These are phyloP conservation scores for Chionoecetes opilio DNA, from an alignment of 1,140 invertebrate genomes.

Conservation along the genomic window DNA sequence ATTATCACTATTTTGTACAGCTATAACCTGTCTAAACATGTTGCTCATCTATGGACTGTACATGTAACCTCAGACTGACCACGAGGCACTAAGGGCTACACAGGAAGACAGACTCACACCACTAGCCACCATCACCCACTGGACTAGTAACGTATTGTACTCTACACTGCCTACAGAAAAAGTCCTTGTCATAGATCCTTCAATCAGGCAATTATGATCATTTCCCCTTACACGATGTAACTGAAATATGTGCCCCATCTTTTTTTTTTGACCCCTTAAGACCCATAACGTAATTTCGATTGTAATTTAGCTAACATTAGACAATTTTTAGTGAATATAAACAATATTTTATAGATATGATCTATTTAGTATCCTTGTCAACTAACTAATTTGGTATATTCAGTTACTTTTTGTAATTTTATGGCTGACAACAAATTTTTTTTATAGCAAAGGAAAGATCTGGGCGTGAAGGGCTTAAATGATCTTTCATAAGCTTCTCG, in stretches of 20 bases:
- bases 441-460: too few species aligned
- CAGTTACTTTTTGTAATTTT: too few species aligned
- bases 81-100: neutral
- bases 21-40: constrained; percentile 43
- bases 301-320: too few species aligned
- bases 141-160: neutral
- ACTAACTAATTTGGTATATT: too few species aligned
- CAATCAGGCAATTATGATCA: neutral
- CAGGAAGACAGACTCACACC: constrained; percentile 13
- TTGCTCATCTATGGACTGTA: neutral
- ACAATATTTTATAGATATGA: too few species aligned
- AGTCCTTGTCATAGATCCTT: neutral
- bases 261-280: too few species aligned
- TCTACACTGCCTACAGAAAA: neutral
- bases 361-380: too few species aligned
- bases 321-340: too few species aligned
- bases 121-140: neutral
- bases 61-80: neutral
- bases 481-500: too few species aligned
- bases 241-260: neutral
- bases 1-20: constrained; percentile 62
- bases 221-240: neutral
- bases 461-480: too few species aligned
- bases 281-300: too few species aligned
- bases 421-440: too few species aligned